Evolutionary conservation across 2,888 invertebrate species (phyloP).

Genomic region (Tholera decimalis): DNA sequence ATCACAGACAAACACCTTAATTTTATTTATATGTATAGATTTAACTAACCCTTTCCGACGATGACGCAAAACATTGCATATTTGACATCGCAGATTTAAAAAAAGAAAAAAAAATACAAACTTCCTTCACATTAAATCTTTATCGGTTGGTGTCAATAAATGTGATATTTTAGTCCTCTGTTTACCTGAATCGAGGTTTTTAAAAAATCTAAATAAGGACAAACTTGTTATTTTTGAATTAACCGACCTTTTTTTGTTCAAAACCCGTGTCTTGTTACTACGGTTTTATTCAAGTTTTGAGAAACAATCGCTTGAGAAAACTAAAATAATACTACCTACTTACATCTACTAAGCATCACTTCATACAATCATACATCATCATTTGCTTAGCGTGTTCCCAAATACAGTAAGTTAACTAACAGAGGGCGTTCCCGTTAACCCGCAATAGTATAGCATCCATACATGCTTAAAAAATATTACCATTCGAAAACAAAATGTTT

Average conservation of each 20-base stretch:
- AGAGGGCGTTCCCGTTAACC: no score
- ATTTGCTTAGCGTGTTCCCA: no score
- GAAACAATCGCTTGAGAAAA: neutral
- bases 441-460: no score
- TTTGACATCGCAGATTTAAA: constrained; percentile 23
- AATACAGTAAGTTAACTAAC: no score
- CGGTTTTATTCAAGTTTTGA: neutral
- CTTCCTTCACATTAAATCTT: constrained; percentile 24
- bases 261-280: neutral
- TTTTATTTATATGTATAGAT: no score
- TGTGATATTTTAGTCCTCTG: constrained; percentile 26
- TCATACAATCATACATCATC: no score
- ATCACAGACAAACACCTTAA: no score
- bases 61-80: constrained; percentile 19
- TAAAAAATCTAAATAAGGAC: constrained; percentile 6
- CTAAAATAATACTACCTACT: no score
- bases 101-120: constrained; percentile 15
- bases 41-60: neutral
- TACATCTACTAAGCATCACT: no score
- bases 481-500: no score
- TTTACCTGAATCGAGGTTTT: constrained; percentile 39
- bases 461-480: no score
- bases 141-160: constrained; percentile 48
- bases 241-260: neutral
- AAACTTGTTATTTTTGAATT: neutral